These are phyloP conservation scores for Myodes glareolus DNA, from an alignment of 2,113 vertebrate species.

Conservation along the genomic window DNA sequence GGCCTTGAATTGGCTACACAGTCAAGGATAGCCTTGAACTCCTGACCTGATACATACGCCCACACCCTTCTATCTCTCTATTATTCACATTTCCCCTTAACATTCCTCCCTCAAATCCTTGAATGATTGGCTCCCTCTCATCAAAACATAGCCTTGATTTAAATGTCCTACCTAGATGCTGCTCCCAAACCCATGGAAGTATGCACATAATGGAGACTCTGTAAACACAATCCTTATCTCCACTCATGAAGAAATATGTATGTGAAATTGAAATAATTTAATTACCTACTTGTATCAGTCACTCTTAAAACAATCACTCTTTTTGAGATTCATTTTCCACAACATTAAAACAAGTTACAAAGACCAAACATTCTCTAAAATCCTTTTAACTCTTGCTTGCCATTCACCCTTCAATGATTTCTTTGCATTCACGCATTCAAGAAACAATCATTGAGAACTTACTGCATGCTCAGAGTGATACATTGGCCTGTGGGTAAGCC, in stretches of 20 bases:
- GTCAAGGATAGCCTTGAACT: not conserved
- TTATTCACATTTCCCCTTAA: not conserved
- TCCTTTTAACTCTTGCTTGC: not conserved
- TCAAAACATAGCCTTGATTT: not conserved
- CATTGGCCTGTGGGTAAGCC: not conserved
- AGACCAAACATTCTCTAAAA: not conserved
- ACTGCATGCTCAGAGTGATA: not conserved
- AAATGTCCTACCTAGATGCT: not conserved
- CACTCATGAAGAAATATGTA: not conserved
- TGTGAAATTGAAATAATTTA: not conserved
- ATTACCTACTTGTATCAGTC: not conserved
- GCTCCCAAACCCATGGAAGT: not conserved
- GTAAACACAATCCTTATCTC: not conserved
- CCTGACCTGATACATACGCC: not conserved
- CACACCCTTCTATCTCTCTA: not conserved
- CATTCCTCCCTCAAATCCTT: not conserved
- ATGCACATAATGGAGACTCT: not conserved
- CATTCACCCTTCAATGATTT: not conserved
- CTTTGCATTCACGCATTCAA: not conserved
- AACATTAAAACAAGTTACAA: not conserved
- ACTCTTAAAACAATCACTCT: not conserved
- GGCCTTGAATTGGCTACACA: not conserved
- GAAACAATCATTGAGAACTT: not conserved
- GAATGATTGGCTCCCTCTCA: not conserved
- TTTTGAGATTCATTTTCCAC: not conserved